Evolutionary conservation across 1,140 invertebrate genomes (phyloP).

Genomic region (Drosophila rhopaloa): DNA sequence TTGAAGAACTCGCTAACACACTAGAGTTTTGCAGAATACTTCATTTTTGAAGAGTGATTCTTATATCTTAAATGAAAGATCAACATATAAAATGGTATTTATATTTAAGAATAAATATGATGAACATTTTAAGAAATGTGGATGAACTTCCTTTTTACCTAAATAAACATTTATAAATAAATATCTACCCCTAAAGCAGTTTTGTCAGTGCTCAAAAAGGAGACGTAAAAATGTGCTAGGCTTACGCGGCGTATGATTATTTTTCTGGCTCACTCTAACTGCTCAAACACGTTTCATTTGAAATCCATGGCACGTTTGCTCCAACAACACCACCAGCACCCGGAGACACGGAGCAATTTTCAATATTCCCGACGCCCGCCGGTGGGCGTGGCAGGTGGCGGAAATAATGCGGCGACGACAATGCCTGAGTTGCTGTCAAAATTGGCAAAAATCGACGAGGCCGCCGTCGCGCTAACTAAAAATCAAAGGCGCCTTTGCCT

Average conservation of each 20-base stretch:
- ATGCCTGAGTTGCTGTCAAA: slow-evolving; percentile 64
- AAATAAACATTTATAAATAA: neutral
- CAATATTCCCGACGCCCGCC: slow-evolving; percentile 60
- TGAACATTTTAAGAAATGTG: too few species aligned
- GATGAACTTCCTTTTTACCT: too few species aligned
- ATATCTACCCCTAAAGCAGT: neutral
- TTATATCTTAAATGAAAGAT: too few species aligned
- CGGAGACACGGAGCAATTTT: slow-evolving; percentile 66
- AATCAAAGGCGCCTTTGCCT: slow-evolving; percentile 67
- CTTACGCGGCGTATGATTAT: slow-evolving; percentile 75
- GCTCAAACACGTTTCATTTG: slow-evolving; percentile 73
- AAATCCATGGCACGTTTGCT: slow-evolving; percentile 77
- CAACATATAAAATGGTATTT: too few species aligned
- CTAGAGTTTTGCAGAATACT: too few species aligned
- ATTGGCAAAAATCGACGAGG: slow-evolving; percentile 75
- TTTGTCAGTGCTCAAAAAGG: slow-evolving; percentile 26
- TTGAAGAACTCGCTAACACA: too few species aligned
- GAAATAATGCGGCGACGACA: slow-evolving; percentile 72
- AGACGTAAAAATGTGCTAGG: slow-evolving; percentile 67
- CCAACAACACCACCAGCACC: slow-evolving; percentile 34
- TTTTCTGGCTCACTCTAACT: slow-evolving; percentile 49
- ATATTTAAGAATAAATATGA: too few species aligned
- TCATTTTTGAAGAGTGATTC: too few species aligned
- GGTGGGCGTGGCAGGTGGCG: slow-evolving; percentile 69
- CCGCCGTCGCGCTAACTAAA: slow-evolving; percentile 70